These are phyloP conservation scores for Chaenogobius annularis DNA, from an alignment of 2,113 vertebrate genomes.

Conservation along the genomic window DNA sequence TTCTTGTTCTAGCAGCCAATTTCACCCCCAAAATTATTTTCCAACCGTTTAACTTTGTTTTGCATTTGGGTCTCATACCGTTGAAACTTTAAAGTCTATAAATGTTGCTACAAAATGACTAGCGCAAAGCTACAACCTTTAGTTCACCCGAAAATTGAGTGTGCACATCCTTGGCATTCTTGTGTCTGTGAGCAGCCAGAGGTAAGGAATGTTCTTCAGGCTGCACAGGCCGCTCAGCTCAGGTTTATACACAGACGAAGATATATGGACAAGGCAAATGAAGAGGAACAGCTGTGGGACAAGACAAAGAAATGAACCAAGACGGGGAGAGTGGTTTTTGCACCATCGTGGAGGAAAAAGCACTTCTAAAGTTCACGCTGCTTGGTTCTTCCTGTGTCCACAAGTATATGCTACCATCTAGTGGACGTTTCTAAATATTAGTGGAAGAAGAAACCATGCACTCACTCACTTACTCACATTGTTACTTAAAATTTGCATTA, in stretches of 20 bases:
- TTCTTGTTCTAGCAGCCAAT: no score
- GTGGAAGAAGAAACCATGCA: no score
- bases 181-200: neutral
- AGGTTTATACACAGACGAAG: constrained; percentile 31
- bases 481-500: no score
- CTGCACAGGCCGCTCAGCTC: neutral
- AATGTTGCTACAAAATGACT: neutral
- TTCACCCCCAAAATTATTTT: no score
- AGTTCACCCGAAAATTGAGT: constrained; percentile 1
- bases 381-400: neutral
- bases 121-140: neutral
- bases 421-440: constrained; percentile 11
- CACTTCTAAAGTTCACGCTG: neutral
- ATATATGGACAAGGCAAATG: constrained; percentile 11
- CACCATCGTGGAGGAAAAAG: neutral
- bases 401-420: constrained; percentile 25
- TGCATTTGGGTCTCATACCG: neutral
- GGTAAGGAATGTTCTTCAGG: constrained; percentile 28
- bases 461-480: neutral
- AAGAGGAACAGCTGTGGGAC: constrained; percentile 21
- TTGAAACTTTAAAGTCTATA: neutral
- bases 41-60: neutral
- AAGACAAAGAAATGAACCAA: neutral
- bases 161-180: constrained; percentile 9
- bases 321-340: neutral